Percentiles rank a stretch among this genome's conserved stretches.
These are phyloP conservation scores for Athrips mouffetella DNA, from an alignment of 2,888 invertebrate species.

Conservation along the genomic window DNA sequence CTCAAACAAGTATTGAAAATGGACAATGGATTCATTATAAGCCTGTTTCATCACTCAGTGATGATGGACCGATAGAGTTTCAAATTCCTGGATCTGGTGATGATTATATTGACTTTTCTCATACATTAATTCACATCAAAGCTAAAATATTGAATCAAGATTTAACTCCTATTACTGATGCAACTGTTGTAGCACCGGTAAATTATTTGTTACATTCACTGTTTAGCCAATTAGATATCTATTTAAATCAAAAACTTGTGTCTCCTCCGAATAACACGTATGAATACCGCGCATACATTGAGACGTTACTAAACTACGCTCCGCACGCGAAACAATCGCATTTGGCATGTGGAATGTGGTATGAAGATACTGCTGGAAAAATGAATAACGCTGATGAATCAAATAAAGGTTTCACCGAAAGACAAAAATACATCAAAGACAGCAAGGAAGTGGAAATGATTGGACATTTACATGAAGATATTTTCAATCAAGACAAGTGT, in stretches of 20 bases:
- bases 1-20: constrained; percentile 30
- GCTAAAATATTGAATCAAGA: constrained; percentile 28
- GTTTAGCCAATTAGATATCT: constrained; percentile 29
- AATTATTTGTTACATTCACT: constrained; percentile 34
- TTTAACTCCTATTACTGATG: constrained; percentile 13
- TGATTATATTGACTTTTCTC: constrained; percentile 33
- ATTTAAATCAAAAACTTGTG: constrained; percentile 34
- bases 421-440: constrained; percentile 19
- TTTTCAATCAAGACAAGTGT: constrained; percentile 27
- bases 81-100: constrained; percentile 33
- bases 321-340: constrained; percentile 29
- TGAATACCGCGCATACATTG: constrained; percentile 30
- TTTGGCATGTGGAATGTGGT: constrained; percentile 28
- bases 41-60: constrained; percentile 32
- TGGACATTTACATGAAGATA: constrained; percentile 26
- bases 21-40: constrained; percentile 31
- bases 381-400: constrained; percentile 16
- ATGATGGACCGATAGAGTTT: constrained; percentile 35
- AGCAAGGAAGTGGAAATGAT: constrained; percentile 29
- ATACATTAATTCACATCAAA: constrained; percentile 29
- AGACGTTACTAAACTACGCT: constrained; percentile 31
- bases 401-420: constrained; percentile 24
- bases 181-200: constrained; percentile 27
- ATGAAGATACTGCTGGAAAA: constrained; percentile 24
- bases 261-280: constrained; percentile 32